Evolutionary conservation across 2,888 invertebrate genomes (phyloP), one percentile per base, ranked within the genome.

Genomic region (Orthonychiurus folsomi): DNA sequence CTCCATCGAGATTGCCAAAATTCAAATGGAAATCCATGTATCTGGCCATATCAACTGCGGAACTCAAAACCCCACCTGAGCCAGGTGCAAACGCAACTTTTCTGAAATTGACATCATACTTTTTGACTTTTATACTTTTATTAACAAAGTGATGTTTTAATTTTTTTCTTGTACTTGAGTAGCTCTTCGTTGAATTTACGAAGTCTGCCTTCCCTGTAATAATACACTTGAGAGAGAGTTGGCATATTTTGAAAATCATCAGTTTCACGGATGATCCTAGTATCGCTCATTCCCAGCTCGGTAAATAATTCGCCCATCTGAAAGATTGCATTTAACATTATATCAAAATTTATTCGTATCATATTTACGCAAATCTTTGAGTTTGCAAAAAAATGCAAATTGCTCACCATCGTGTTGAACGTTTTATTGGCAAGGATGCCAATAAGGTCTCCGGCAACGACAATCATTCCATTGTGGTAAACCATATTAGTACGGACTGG

Each of bases 1-100:
- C 20, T 5, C n/a, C n/a, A 12, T n/a, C 52, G 20, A 52, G 5
- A 12, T 23, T 52, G 5, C 52, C 52, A 12, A 12, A 5, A n/a
- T 52, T 52, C 52, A 52, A 20, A 23, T 52, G 52, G 20, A 52
- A 52, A 3, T 52, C 5, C 21, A 52, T 52, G 52, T 52, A 52
- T 23, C 9, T 23, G 9, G n/a, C 9, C 52, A 52, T 52, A 52
- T 52, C 52, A 52, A 5, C 20, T 20, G 52, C 9, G 5, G 52
- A 52, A n/a, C 21, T 23, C 52, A 52, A 23, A 23, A 52, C n/a
- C n/a, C 52, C 52, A 52, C 52, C 52, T 5, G 52, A 20, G 9
- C 21, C 24, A 20, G 20, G 3, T 3, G 21, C 52, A 5, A 52
- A 9, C 3, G 20, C 9, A 20, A 52, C 52, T 20, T 20, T 9